Base-by-base conservation (phyloP, 2,113 vertebrate genomes). In the Forbesichthys agassizii region DNA sequence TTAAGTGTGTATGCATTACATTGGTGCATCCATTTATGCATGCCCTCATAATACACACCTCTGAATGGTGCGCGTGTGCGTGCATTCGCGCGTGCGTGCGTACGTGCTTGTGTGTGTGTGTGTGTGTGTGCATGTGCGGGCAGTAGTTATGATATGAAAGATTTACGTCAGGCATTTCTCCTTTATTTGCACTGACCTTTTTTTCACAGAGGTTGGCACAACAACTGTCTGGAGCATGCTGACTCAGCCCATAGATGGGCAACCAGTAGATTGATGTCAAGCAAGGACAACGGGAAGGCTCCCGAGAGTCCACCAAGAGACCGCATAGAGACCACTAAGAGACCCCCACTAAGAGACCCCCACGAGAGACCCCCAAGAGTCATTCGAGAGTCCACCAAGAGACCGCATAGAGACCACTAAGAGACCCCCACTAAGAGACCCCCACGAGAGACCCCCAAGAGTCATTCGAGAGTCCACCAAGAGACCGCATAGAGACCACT, bases 171-270 rank as follows among this genome's bases (percentile, higher is more conserved):
- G 59, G 7, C 59, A 6, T 47, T 7, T 14, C 20, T 7, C 57
- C 53, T 27, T 58, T 69, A 36, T 64, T 57, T 75, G 18, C 16
- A 46, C n/a, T 59, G 68, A 73, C 70, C 78, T 74, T 27, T 64
- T 11, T 42, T 42, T 54, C 5, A 18, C 71, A 18, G 33, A 63
- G 52, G 49, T 74, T 57, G 83, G 59, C 69, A 60, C 71, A 67
- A 61, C 69, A 80, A 78, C 62, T 46, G 58, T 7, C 36, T 53
- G 62, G 53, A 61, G 72, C 72, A 0, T 0, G 84, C 75, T 83
- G 86, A 90, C 74, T 90, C 83, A 86, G 74, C 80, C 71, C 48
- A 74, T 75, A 14, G 4, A 69, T 56, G 64, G 51, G 74, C 78
- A 27, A 27, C 27, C 27, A 27, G 27, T 75, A 14, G 4, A 69